Evolutionary conservation across 2,797 vertebrate species (phyloP).

Genomic region (Psittacula echo): DNA sequence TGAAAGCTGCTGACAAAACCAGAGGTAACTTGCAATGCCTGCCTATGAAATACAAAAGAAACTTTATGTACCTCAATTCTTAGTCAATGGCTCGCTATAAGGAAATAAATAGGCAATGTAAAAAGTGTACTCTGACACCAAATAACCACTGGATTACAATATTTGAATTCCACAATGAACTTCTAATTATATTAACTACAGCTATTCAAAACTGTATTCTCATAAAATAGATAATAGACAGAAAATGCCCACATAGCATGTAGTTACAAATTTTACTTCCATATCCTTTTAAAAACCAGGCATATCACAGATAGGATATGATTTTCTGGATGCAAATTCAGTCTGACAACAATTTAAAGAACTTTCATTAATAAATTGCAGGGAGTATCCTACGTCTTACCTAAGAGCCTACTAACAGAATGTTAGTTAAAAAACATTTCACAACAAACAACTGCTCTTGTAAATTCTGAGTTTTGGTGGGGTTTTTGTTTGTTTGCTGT

Average conservation of each 20-base stretch:
- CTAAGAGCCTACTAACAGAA: background rate
- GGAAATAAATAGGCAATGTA: background rate
- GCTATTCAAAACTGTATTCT: background rate
- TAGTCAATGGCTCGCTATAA: background rate
- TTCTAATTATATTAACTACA: background rate
- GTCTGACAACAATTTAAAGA: background rate
- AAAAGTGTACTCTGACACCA: background rate
- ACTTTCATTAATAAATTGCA: background rate
- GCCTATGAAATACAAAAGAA: background rate
- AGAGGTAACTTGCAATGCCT: background rate
- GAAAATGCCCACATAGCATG: background rate
- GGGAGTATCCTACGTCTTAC: background rate
- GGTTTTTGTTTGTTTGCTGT: background rate
- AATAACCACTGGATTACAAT: background rate
- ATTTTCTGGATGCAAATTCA: background rate
- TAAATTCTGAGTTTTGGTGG: background rate
- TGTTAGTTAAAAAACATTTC: background rate
- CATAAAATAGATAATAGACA: background rate
- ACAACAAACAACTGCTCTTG: background rate
- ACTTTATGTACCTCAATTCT: background rate
- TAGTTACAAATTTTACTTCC: background rate
- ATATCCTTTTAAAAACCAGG: background rate
- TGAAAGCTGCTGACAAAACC: background rate
- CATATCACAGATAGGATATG: background rate
- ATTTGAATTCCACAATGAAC: background rate